Conservation (phyloP, 2,888 invertebrate genomes). For the Bruchidius siliquastri region DNA sequence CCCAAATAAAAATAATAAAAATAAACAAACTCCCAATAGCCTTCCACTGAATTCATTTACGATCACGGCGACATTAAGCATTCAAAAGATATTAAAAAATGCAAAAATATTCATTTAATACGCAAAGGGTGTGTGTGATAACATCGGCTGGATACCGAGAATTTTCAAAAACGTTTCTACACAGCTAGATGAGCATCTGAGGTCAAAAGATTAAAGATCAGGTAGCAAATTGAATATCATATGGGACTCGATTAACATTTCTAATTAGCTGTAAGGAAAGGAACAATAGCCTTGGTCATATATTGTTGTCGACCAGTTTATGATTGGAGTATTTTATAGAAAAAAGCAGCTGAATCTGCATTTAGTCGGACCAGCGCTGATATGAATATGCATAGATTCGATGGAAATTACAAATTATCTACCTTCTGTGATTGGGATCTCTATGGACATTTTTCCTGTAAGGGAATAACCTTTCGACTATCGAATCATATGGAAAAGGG, state of each 20-base stretch:
- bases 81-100: not conserved
- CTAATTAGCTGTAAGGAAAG: conserved; percentile 25
- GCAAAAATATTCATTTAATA: conserved; percentile 3
- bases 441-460: no score
- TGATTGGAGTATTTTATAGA: not conserved
- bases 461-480: no score
- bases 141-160: not conserved
- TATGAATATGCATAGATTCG: not conserved
- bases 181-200: conserved; percentile 28
- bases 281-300: not conserved
- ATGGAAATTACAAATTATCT: not conserved
- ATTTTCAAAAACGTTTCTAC: conserved; percentile 3
- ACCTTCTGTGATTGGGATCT: not conserved
- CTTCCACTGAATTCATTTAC: not conserved
- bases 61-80: not conserved
- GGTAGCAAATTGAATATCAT: conserved; percentile 24
- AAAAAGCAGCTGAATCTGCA: not conserved
- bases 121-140: conserved; percentile 3
- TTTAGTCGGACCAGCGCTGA: not conserved
- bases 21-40: not conserved
- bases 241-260: conserved; percentile 33
- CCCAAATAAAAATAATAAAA: not conserved
- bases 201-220: conserved; percentile 45
- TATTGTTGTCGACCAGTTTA: not conserved
- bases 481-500: no score